Conservation (phyloP, 2,797 vertebrate species). For the Chlorospingus semifuscus region DNA sequence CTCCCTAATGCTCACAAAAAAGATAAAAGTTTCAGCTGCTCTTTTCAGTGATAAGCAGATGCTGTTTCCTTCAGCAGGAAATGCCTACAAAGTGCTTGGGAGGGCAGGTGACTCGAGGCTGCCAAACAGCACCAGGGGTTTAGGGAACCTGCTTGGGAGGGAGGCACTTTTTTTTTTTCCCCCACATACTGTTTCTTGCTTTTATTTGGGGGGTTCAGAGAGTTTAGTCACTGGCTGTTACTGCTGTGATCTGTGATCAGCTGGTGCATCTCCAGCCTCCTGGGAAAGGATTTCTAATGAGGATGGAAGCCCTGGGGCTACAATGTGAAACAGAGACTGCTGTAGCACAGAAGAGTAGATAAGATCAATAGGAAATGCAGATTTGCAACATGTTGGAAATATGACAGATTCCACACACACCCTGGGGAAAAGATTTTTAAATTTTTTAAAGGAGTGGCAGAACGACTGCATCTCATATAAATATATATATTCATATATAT, state of each 20-base stretch:
- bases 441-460: not conserved
- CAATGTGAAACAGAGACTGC: not conserved
- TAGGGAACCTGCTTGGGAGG: not conserved
- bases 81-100: not conserved
- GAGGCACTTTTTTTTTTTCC: not conserved
- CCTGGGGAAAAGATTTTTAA: not conserved
- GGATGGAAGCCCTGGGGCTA: not conserved
- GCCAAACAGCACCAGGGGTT: not conserved
- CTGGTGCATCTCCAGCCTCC: slow-evolving; percentile 20
- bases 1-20: not conserved
- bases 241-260: slow-evolving; percentile 24
- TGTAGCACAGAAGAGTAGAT: not conserved
- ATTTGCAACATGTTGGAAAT: slow-evolving; percentile 10
- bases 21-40: not conserved
- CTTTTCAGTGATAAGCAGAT: not conserved
- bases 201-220: not conserved
- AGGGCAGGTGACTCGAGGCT: not conserved
- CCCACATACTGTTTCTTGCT: fast-evolving
- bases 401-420: not conserved
- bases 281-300: slow-evolving; percentile 44
- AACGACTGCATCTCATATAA: not conserved
- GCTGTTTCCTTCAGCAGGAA: not conserved
- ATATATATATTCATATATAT: not conserved
- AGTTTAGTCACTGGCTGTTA: not conserved
- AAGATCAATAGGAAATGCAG: slow-evolving; percentile 54